Percentiles rank a stretch among this genome's conserved stretches.
Conservation (phyloP, 2,113 vertebrate genomes). For the Otocyon megalotis region DNA sequence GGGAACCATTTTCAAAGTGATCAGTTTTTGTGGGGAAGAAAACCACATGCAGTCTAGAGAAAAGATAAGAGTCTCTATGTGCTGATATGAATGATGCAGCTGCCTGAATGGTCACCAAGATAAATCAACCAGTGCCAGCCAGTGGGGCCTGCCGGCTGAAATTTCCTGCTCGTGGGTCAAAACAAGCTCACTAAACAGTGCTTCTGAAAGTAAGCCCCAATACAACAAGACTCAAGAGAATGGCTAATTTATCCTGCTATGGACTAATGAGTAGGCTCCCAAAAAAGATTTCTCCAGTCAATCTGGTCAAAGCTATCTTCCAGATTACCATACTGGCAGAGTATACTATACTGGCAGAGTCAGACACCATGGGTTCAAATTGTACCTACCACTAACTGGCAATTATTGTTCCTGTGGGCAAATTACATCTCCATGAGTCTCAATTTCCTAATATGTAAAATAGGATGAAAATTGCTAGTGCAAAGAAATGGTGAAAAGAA, state of each 20-base stretch:
- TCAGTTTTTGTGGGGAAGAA: not conserved
- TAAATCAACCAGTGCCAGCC: not conserved
- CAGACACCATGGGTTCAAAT: not conserved
- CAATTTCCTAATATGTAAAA: conserved; percentile 13
- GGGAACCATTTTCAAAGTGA: conserved; percentile 4
- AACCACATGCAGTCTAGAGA: not conserved
- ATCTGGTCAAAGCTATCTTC: not conserved
- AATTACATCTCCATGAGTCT: not conserved
- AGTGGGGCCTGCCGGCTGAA: not conserved
- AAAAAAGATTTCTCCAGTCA: not conserved
- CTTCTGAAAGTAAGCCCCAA: not conserved
- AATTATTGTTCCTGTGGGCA: not conserved
- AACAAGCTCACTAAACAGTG: not conserved
- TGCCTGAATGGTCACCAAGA: not conserved
- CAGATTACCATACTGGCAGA: not conserved
- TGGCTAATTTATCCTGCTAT: not conserved
- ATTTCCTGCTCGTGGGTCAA: not conserved
- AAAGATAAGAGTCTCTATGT: not conserved
- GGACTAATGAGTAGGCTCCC: not conserved
- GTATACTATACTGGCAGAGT: not conserved
- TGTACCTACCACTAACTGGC: not conserved
- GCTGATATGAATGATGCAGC: not conserved
- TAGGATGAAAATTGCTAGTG: not conserved
- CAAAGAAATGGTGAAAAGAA: not conserved
- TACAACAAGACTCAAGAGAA: not conserved